Base-by-base conservation (phyloP, 2,113 vertebrate species). In the Gymnobelideus leadbeateri region DNA sequence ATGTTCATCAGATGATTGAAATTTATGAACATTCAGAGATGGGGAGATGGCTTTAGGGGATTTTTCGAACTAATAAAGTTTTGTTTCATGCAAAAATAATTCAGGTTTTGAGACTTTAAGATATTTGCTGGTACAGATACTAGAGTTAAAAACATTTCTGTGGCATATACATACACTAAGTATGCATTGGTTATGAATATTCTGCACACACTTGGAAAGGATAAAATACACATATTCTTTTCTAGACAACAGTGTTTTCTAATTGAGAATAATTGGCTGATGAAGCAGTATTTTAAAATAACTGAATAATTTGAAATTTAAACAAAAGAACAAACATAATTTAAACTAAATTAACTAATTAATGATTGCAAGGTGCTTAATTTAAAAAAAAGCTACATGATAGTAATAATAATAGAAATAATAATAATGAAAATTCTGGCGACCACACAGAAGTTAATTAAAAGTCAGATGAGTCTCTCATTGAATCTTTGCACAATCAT, bases 331-430 rank as follows among this genome's bases (percentile, higher is more conserved):
- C 95, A 97, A 97, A 93, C 55, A 94, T 95, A 96, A 95, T 97
- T 97, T 96, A 97, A 95, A 95, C 91, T 92, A 95, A 97, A 95
- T 97, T 97, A 97, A 95, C 89, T 97, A 96, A 96, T 96, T 97
- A 97, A 96, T 97, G 97, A 97, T 96, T 95, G 11, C 51, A 95
- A 95, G 92, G 37, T 95, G 19, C 92, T 95, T 97, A 97, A 84
- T 23, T 84, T 84, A 96, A 94, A 96, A 96, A 97, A 77, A 25
- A 95, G 95, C 31, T 92, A 92, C 57, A 96, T 96, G 92, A 91
- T 95, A 94, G 90, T 61, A 94, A 93, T 84, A 95, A 95, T 93
- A 95, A 95, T 94, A 57, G 53, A 47, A 96, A 91, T 94, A 94
- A 97, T 95, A 95, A 94, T 95, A 97, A 93, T 94, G 25, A 55